phyloP scores from a whole-genome alignment of 2,888 invertebrate species.

The Conchocele bisecta region DNA sequence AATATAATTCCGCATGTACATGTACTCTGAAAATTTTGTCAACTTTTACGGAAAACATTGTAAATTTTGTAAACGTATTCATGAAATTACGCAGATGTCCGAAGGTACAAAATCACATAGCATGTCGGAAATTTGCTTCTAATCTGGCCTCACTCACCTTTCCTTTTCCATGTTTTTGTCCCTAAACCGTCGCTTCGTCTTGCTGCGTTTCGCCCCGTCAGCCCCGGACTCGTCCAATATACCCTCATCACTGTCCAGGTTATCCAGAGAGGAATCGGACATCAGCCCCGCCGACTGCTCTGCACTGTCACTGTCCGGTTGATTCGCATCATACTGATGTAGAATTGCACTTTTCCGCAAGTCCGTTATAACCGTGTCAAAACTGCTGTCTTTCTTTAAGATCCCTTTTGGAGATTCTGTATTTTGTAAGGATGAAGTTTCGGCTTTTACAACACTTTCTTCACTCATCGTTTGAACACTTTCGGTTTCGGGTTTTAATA shows the following conservation, averaged over 20 bases:
- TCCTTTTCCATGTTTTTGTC: slow-evolving; percentile 43
- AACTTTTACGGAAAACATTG: no score
- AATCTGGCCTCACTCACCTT: slow-evolving; percentile 50
- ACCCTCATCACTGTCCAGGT: slow-evolving; percentile 57
- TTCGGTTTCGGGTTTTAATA: slow-evolving; percentile 61
- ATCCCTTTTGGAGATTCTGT: slow-evolving; percentile 56
- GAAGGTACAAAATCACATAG: no score
- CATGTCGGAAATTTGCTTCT: no score
- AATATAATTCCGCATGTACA: no score
- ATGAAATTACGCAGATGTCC: no score
- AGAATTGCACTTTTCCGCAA: slow-evolving; percentile 50
- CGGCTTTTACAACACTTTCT: slow-evolving; percentile 63
- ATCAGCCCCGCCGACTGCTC: slow-evolving; percentile 20
- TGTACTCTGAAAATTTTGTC: no score
- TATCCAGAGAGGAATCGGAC: slow-evolving; percentile 47
- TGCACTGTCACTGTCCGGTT: slow-evolving; percentile 27
- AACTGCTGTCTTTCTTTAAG: slow-evolving; percentile 69
- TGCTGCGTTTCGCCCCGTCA: slow-evolving; percentile 23
- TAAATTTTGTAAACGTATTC: no score
- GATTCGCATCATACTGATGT: slow-evolving; percentile 5
- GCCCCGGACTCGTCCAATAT: slow-evolving; percentile 11
- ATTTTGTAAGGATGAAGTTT: slow-evolving; percentile 15
- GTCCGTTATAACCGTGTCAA: slow-evolving; percentile 60
- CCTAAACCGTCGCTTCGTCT: slow-evolving; percentile 45
- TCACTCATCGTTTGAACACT: slow-evolving; percentile 54